These are phyloP conservation scores for Mythimna vitellina DNA, from an alignment of 2,888 invertebrate species.

Conservation along the genomic window DNA sequence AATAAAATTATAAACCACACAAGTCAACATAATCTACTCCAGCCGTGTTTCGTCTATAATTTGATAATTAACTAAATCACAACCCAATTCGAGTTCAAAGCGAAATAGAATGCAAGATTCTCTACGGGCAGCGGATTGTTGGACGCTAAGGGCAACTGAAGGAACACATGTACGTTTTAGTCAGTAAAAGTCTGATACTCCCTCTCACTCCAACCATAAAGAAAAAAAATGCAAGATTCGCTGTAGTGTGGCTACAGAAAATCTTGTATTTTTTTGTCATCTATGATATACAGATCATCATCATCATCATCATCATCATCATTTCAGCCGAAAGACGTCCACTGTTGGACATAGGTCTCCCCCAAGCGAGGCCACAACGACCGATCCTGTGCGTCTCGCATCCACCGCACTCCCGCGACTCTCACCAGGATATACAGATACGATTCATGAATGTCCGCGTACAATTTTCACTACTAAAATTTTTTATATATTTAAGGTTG, in stretches of 20 bases:
- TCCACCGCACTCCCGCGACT: too few relatives aligned
- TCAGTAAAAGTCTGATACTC: too few relatives aligned
- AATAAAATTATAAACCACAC: conserved; percentile 13
- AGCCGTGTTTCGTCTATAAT: not conserved
- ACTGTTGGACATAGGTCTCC: too few relatives aligned
- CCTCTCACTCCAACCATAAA: not conserved
- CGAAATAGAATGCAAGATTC: not conserved
- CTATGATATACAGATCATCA: too few relatives aligned
- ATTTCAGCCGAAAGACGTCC: too few relatives aligned
- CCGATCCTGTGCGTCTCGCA: too few relatives aligned
- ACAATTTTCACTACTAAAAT: not conserved
- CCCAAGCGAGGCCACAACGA: too few relatives aligned
- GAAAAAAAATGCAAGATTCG: not conserved
- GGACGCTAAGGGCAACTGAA: too few relatives aligned
- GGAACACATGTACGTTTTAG: too few relatives aligned
- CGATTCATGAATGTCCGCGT: not conserved
- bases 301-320: too few relatives aligned
- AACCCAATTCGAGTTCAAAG: conserved; percentile 11
- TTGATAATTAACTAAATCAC: conserved; percentile 6
- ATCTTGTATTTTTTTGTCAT: not conserved
- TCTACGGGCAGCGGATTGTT: too few relatives aligned
- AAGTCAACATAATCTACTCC: not conserved
- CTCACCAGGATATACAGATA: too few relatives aligned
- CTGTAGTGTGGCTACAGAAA: not conserved
- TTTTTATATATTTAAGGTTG: not conserved